Base-by-base conservation (phyloP, 1,140 invertebrate species). In the Macrocentrus cingulum region DNA sequence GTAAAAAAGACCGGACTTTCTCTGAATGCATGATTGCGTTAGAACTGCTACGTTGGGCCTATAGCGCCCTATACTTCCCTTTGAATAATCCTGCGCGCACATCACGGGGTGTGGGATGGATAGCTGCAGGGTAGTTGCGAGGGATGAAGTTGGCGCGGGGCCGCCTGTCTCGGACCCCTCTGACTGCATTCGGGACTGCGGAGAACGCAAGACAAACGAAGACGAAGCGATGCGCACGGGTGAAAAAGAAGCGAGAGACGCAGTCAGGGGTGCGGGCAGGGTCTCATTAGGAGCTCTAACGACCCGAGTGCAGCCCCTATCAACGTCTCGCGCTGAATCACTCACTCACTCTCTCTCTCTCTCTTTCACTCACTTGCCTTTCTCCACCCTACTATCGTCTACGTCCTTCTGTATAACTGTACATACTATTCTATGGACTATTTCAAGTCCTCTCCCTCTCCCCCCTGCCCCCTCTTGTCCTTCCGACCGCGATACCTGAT, bases 201-300 rank as follows among this genome's bases (percentile, higher is more conserved):
- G n/a, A 16, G 32, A 49, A 39, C 8, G 55, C 29, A 48, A 23
- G 50, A 36, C n/a, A 42, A 36, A 42, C 25, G 25, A 23, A 23
- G 16, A 22, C n/a, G 29, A 34, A 36, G 29, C 41, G 37, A 48
- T 39, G 36, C 13, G 36, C 59, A 61, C 63, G 59, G 49, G 16
- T 32, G 22, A 13, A 18, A 23, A 39, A 18, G 3, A 25, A 55
- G 37, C 34, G 13, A 60, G 46, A 41, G 18, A 42, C 45, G 19
- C 48, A 46, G 48, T 6, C 20, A 50, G 56, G 39, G 32, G 29
- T 41, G 34, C 1, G 18, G 22, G 19, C 56, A 25, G 32, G 39
- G 42, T 66, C 66, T 75, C 75, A 75, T 76, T 73, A 73, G 71
- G 67, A 68, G 69, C 71, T 73, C 67, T 73, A 73, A 73, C 71